Evolutionary conservation across 2,113 vertebrate genomes (phyloP), one percentile per base, ranked within the genome.

Genomic region (Hippoglossus stenolepis): DNA sequence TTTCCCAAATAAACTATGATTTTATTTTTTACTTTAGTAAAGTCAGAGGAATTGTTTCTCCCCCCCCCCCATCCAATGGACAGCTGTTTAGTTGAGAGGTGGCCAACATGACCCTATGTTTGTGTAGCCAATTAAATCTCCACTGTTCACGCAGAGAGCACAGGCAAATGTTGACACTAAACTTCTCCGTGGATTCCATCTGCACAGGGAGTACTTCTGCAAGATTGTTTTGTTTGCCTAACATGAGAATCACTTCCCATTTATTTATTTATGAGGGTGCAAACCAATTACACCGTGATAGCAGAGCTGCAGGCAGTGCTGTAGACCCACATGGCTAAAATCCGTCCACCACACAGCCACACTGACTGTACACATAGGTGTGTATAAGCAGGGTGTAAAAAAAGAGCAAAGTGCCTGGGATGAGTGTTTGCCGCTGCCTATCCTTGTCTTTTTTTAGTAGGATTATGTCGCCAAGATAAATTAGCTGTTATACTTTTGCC

Each of bases 171-270:
- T 93, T 93, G 87, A 92, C 90, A 87, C 77, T 87, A 75, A 75
- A 82, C 81, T 91, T 74, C 82, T 90, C 85, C 51, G 59, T 65
- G 81, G 88, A 87, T 86, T 86, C 75, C 83, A 85, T 90, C 90
- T 88, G 76, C 84, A 85, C 81, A 81, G 85, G 86, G 83, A 90
- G 82, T 82, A 82, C 89, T 90, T 91, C 71, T 79, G 82, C 83
- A 77, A 88, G 86, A 90, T 90, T 91, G 87, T 93, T 93, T 91
- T 93, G 91, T 94, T 95, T 94, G 89, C 85, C 90, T 83, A 90
- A 91, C 91, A 92, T 70, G 61, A 87, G 87, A 89, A 93, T 94
- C 87, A 77, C 83, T 87, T 93, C 82, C 83, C 87, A 85, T 93
- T 90, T 93, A 91, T 92, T 92, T 94, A 93, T 94, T 91, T 90